Percentiles rank a stretch among this genome's conserved stretches.
Conservation (phyloP, 92 coral and sea anemone genomes). For the Phenganax stokvisi region DNA sequence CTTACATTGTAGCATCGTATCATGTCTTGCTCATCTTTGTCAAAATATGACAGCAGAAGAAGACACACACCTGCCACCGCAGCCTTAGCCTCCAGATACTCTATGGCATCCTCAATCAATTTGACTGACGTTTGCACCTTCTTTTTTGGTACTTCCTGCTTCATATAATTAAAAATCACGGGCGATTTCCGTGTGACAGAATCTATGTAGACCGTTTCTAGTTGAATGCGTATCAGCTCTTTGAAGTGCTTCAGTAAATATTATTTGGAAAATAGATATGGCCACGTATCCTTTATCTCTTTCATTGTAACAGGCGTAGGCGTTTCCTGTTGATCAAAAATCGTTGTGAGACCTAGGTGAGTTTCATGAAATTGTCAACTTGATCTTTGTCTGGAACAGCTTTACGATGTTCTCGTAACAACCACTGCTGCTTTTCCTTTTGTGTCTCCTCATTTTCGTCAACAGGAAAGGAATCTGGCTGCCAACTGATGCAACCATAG, state of each 20-base stretch:
- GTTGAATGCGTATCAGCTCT: slow-evolving; percentile 14
- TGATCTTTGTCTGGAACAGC: slow-evolving; percentile 9
- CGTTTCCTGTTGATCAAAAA: slow-evolving; percentile 5
- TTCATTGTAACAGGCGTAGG: slow-evolving; percentile 13
- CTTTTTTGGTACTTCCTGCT: slow-evolving; percentile 23
- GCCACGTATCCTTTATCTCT: slow-evolving; percentile 22
- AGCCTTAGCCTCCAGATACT: slow-evolving; percentile 23
- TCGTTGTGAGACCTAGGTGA: slow-evolving; percentile 4
- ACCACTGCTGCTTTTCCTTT: slow-evolving; percentile 16
- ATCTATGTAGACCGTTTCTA: background rate
- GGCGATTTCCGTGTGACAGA: slow-evolving; percentile 7
- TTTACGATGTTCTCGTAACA: slow-evolving; percentile 8
- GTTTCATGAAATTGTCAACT: slow-evolving; percentile 6
- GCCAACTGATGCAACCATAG: too few species aligned
- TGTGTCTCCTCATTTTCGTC: slow-evolving; percentile 19
- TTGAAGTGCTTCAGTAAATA: slow-evolving; percentile 23
- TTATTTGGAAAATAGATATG: slow-evolving; percentile 4
- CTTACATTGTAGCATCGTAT: slow-evolving; percentile 21
- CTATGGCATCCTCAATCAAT: slow-evolving; percentile 20
- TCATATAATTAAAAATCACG: slow-evolving; percentile 23
- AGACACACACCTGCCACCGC: slow-evolving; percentile 23
- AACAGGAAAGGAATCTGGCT: background rate
- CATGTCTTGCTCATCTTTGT: slow-evolving; percentile 20
- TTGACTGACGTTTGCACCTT: slow-evolving; percentile 2
- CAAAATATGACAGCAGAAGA: slow-evolving; percentile 23